Evolutionary conservation across 2,113 vertebrate species (phyloP).

Genomic region (Leptobrachium ailaonicum): DNA sequence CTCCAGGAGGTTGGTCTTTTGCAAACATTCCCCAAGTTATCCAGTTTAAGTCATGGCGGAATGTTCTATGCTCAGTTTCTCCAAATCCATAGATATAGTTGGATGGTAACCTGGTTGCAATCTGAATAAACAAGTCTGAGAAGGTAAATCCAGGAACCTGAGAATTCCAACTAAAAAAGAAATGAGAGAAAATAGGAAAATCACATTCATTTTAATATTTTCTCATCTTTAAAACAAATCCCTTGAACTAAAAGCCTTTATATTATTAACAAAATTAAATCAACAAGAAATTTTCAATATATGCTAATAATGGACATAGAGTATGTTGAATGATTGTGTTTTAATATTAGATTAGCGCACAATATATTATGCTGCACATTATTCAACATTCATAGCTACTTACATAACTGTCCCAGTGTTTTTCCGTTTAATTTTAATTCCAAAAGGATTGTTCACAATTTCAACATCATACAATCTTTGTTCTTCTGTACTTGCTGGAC

Average conservation of each 20-base stretch:
- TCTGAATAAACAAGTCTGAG: constrained; percentile 89
- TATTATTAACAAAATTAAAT: no score
- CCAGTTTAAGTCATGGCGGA: constrained; percentile 71
- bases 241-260: no score
- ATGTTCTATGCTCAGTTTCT: constrained; percentile 76
- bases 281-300: no score
- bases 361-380: background rate
- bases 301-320: no score
- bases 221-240: no score
- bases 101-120: constrained; percentile 82
- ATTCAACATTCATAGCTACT: constrained; percentile 57
- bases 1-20: constrained; percentile 83
- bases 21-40: constrained; percentile 71
- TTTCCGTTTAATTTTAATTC: constrained; percentile 76
- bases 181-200: background rate
- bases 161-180: constrained; percentile 83
- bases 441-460: constrained; percentile 72
- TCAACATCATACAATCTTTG: constrained; percentile 75
- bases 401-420: constrained; percentile 79
- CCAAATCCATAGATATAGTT: constrained; percentile 84
- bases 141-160: constrained; percentile 84
- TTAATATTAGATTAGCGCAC: background rate
- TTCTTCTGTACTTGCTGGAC: constrained; percentile 55
- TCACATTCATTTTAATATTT: no score
- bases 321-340: background rate